phyloP scores from a whole-genome alignment of 2,888 invertebrate genomes.

The Marronus borbonicus region DNA sequence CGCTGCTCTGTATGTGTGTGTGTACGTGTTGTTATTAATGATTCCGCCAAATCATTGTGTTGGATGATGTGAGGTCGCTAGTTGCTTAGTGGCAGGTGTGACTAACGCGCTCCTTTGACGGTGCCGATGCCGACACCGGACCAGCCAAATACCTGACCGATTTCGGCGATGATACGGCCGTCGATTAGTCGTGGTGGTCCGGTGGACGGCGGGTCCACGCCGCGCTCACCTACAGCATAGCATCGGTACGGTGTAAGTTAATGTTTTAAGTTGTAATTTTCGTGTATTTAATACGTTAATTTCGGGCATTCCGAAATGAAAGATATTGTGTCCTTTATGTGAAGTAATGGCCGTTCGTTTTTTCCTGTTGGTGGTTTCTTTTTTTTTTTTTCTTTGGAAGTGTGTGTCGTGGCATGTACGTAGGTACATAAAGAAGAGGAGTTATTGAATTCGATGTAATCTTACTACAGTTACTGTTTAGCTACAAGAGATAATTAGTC shows the following conservation, averaged over 20 bases:
- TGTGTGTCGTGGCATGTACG: too few species aligned
- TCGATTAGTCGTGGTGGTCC: constrained; percentile 53
- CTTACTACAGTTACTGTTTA: too few species aligned
- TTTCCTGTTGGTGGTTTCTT: background rate
- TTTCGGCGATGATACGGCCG: constrained; percentile 19
- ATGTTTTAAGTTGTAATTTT: constrained; percentile 68
- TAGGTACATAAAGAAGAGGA: too few species aligned
- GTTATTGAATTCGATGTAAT: too few species aligned
- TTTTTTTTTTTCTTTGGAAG: background rate
- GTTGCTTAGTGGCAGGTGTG: constrained; percentile 68
- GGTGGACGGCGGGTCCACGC: constrained; percentile 57
- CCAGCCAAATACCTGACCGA: constrained; percentile 57
- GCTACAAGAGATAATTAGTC: too few species aligned
- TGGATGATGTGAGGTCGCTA: constrained; percentile 62
- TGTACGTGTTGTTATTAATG: constrained; percentile 64
- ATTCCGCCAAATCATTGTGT: constrained; percentile 69
- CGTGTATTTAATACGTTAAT: constrained; percentile 60
- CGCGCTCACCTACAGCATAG: constrained; percentile 68
- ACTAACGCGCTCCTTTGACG: constrained; percentile 69
- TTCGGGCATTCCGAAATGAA: constrained; percentile 23
- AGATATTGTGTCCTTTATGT: constrained; percentile 32
- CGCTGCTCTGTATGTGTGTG: background rate
- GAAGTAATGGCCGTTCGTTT: constrained; percentile 20
- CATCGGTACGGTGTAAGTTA: constrained; percentile 62
- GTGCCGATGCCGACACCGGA: constrained; percentile 65